phyloP scores from a whole-genome alignment of 1,140 invertebrate genomes.

The Drepana arcuata region DNA sequence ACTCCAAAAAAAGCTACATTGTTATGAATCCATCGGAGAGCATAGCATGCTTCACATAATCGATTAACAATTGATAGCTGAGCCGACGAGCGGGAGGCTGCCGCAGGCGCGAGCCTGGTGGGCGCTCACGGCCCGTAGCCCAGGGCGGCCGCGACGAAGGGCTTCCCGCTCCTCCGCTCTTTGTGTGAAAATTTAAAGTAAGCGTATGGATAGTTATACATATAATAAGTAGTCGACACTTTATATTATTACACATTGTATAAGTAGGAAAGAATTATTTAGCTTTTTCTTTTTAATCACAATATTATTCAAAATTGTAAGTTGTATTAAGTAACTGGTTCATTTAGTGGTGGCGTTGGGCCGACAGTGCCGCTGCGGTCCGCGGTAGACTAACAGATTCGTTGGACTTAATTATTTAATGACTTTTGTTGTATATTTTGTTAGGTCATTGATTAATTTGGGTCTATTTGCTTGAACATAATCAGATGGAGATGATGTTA shows the following conservation, averaged over 20 bases:
- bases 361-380: slow-evolving; percentile 37
- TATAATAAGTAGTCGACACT: slow-evolving; percentile 70
- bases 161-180: slow-evolving; percentile 33
- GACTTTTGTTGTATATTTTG: slow-evolving; percentile 72
- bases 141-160: slow-evolving; percentile 6
- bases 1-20: slow-evolving; percentile 68
- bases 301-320: slow-evolving; percentile 71
- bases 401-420: slow-evolving; percentile 68
- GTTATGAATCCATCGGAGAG: slow-evolving; percentile 53
- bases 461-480: slow-evolving; percentile 60
- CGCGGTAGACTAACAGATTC: slow-evolving; percentile 51
- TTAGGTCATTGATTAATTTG: slow-evolving; percentile 72
- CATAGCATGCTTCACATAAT: slow-evolving; percentile 41
- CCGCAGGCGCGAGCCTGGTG: slow-evolving; percentile 8
- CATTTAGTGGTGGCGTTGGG: slow-evolving; percentile 56
- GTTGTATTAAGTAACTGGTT: slow-evolving; percentile 65
- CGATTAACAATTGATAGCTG: slow-evolving; percentile 56
- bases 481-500: slow-evolving; percentile 64
- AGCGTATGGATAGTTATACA: slow-evolving; percentile 64
- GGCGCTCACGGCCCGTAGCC: slow-evolving; percentile 2
- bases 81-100: slow-evolving; percentile 20
- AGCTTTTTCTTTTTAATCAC: slow-evolving; percentile 67
- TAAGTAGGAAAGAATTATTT: slow-evolving; percentile 70
- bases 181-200: slow-evolving; percentile 67
- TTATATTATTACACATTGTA: slow-evolving; percentile 70